Conservation (phyloP, 2,888 invertebrate genomes). For the Plebejus anna region DNA sequence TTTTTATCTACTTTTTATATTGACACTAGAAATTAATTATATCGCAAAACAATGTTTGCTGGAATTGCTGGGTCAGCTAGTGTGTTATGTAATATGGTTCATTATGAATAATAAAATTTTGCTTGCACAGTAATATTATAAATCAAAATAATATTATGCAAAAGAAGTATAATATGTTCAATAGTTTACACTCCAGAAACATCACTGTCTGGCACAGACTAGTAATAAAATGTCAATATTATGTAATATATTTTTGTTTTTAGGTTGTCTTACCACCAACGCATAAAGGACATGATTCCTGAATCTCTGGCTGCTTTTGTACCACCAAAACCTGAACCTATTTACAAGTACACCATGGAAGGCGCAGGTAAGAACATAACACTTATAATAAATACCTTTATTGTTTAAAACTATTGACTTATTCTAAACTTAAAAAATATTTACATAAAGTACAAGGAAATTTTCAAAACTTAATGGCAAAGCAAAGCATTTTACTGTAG, state of each 20-base stretch:
- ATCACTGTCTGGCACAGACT: neutral
- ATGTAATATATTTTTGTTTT: conserved; percentile 34
- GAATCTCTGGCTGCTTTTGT: conserved; percentile 90
- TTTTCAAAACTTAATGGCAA: conserved; percentile 21
- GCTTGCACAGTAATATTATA: no score
- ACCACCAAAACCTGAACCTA: conserved; percentile 91
- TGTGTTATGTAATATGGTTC: no score
- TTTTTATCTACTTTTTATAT: no score
- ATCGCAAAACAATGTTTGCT: no score
- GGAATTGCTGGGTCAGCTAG: no score
- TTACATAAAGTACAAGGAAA: conserved; percentile 54
- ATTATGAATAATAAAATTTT: no score
- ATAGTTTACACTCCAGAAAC: neutral
- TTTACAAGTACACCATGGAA: conserved; percentile 94
- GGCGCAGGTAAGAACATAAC: conserved; percentile 86
- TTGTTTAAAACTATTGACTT: conserved; percentile 47
- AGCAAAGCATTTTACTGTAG: neutral
- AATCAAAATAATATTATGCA: no score
- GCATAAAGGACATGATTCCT: conserved; percentile 95
- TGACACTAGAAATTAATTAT: no score
- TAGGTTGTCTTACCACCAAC: conserved; percentile 95
- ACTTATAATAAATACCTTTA: conserved; percentile 50
- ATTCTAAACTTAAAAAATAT: conserved; percentile 66
- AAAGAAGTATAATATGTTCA: no score
- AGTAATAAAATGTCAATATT: neutral